phyloP scores from a whole-genome alignment of 2,888 invertebrate species.

The Orthosia cruda region DNA sequence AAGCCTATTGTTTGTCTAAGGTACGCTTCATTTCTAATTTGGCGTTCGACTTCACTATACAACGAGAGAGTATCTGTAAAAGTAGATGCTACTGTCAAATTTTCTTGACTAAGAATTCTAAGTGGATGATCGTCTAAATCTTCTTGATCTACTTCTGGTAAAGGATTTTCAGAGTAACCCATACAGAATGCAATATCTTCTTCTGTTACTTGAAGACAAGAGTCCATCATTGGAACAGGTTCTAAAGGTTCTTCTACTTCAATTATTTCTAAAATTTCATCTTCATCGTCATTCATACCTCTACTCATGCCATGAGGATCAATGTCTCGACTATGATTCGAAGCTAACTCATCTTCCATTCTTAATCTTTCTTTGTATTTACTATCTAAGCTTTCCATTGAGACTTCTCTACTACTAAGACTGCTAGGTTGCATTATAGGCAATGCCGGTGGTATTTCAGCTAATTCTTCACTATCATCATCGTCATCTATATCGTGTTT shows the following conservation, averaged over 20 bases:
- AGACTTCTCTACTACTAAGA: conserved; percentile 95
- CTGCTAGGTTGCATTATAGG: conserved; percentile 94
- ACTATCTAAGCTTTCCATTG: conserved; percentile 96
- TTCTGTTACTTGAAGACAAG: conserved; percentile 97
- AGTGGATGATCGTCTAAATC: conserved; percentile 95
- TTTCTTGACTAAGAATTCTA: conserved; percentile 97
- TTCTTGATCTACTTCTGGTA: conserved; percentile 94
- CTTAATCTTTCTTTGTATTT: conserved; percentile 94
- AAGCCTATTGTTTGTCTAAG: conserved; percentile 91
- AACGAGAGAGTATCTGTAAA: conserved; percentile 95
- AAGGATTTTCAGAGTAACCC: conserved; percentile 94
- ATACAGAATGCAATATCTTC: conserved; percentile 98
- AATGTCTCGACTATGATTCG: conserved; percentile 91
- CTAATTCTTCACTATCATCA: conserved; percentile 95
- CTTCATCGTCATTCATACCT: conserved; percentile 88
- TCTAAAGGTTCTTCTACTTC: conserved; percentile 96
- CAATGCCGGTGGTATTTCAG: conserved; percentile 95
- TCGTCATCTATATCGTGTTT: conserved; percentile 93
- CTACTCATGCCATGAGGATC: conserved; percentile 89
- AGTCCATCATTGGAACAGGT: conserved; percentile 97
- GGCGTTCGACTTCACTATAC: conserved; percentile 93
- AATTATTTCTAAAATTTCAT: conserved; percentile 95
- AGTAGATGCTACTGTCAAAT: conserved; percentile 97
- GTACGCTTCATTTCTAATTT: conserved; percentile 92
- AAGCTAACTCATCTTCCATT: conserved; percentile 91